A percentile compares a stretch with the other conserved stretches of the same genome.
These are phyloP conservation scores for Nephrocerus scutellatus DNA, from an alignment of 2,888 invertebrate genomes.

Conservation along the genomic window DNA sequence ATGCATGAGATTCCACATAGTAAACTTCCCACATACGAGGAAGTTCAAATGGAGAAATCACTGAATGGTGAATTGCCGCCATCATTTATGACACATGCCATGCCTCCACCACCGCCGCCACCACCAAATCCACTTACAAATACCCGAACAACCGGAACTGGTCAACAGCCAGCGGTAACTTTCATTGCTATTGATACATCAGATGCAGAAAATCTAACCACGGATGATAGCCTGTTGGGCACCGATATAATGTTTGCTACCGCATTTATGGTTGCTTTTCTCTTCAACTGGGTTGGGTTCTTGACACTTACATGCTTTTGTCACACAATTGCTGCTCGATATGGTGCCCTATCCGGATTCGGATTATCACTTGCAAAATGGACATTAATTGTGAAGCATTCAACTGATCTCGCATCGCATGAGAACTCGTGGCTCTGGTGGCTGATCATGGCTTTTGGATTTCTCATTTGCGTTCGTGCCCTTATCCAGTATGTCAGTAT, in stretches of 20 bases:
- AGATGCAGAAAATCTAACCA: slow-evolving; percentile 65
- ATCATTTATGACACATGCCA: slow-evolving; percentile 37
- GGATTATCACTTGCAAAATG: slow-evolving; percentile 90
- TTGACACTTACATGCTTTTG: slow-evolving; percentile 87
- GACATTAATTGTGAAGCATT: slow-evolving; percentile 89
- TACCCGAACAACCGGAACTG: slow-evolving; percentile 27
- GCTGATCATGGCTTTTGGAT: slow-evolving; percentile 84
- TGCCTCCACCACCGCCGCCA: slow-evolving; percentile 35
- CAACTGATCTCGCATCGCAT: slow-evolving; percentile 76
- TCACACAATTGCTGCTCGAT: slow-evolving; percentile 87
- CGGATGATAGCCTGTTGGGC: slow-evolving; percentile 76
- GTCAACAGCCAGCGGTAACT: slow-evolving; percentile 54
- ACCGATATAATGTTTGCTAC: slow-evolving; percentile 91
- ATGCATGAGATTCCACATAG: slow-evolving; percentile 51
- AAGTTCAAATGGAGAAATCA: slow-evolving; percentile 82
- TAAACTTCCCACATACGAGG: slow-evolving; percentile 82
- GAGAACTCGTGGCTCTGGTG: slow-evolving; percentile 91
- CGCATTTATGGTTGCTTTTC: slow-evolving; percentile 90
- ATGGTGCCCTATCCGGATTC: slow-evolving; percentile 87
- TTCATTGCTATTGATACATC: slow-evolving; percentile 69
- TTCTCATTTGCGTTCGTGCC: slow-evolving; percentile 79
- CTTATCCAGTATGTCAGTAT: slow-evolving; percentile 83
- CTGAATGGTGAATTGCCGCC: slow-evolving; percentile 61
- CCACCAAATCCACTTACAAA: slow-evolving; percentile 37
- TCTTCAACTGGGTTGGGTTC: slow-evolving; percentile 94